Conservation (phyloP, 2,113 vertebrate species). For the Tichodroma muraria region DNA sequence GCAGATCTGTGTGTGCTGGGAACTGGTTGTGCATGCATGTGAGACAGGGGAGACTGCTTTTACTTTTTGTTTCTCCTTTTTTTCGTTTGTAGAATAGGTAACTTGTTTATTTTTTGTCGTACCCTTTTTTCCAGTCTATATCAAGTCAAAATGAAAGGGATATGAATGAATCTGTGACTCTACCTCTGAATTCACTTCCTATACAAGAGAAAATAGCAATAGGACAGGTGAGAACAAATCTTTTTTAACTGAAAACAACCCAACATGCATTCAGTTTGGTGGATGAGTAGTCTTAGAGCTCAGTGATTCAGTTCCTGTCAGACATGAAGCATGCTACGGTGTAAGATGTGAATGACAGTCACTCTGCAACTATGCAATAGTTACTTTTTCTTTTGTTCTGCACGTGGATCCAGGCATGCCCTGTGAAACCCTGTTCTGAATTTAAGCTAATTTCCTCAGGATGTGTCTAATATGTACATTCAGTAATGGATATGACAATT, state of each 20-base stretch:
- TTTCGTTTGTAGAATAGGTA: not conserved
- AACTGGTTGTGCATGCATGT: not conserved
- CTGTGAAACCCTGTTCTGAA: not conserved
- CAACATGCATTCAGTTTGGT: not conserved
- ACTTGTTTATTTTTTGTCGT: not conserved
- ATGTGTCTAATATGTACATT: not conserved
- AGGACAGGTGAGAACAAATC: slow-evolving; percentile 41
- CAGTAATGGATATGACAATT: not conserved
- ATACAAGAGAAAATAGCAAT: slow-evolving; percentile 57
- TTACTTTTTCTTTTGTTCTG: not conserved
- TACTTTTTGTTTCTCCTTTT: not conserved
- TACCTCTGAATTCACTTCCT: slow-evolving; percentile 50
- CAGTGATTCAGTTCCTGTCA: not conserved
- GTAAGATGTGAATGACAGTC: not conserved
- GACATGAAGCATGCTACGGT: rapidly evolving
- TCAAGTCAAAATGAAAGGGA: slow-evolving; percentile 44
- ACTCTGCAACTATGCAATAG: not conserved
- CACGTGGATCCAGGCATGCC: not conserved
- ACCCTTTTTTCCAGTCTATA: not conserved
- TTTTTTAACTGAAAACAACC: not conserved
- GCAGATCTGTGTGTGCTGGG: not conserved
- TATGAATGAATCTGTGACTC: not conserved
- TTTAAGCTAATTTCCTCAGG: not conserved
- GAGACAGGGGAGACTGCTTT: not conserved
- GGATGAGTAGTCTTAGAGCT: not conserved